Evolutionary conservation across 2,113 vertebrate species (phyloP), one percentile per base, ranked within the genome.

Genomic region (Pelmatolapia mariae): DNA sequence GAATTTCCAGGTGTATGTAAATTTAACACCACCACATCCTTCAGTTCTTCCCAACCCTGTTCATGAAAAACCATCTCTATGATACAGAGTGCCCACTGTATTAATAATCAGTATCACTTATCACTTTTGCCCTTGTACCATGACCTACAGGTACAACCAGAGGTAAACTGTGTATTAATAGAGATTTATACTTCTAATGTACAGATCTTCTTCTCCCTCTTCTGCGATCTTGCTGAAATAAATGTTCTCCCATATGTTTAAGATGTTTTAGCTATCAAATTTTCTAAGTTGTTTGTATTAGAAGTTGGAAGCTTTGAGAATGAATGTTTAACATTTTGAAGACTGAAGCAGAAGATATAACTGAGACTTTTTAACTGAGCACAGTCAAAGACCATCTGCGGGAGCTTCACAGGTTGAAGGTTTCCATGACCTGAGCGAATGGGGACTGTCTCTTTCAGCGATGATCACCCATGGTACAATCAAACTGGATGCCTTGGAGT

Each of bases 211-310:
- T 7, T 68, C 66, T 43, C 36, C 5, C 56, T 84, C 84, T 86
- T 68, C 36, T 18, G 19, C 10, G 0, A 66, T 85, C 45, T 54
- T 31, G 43, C 76, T 52, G 6, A 83, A 81, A 24, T 22, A 40
- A 6, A 59, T 2, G 43, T 57, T 78, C 80, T 78, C 81, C 68
- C 2, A 5, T 81, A 11, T 15, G 61, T 91, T 91, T 87, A 88
- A 86, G 86, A 50, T 85, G 85, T 87, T 89, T 83, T 82, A 84
- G 85, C n/a, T 54, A 8, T 52, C 33, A 38, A 33, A 43, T 89
- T 93, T 91, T 93, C 59, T 85, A 89, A 85, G 52, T 73, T 31
- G 76, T 94, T 92, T 92, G 73, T 93, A 94, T 85, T 71, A 71
- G 54, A 31, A 87, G 81, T 38, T 31, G 26, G 54, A 87, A 57